These are phyloP conservation scores for Drosophila chauvacae DNA, from an alignment of 1,140 invertebrate species.

Conservation along the genomic window DNA sequence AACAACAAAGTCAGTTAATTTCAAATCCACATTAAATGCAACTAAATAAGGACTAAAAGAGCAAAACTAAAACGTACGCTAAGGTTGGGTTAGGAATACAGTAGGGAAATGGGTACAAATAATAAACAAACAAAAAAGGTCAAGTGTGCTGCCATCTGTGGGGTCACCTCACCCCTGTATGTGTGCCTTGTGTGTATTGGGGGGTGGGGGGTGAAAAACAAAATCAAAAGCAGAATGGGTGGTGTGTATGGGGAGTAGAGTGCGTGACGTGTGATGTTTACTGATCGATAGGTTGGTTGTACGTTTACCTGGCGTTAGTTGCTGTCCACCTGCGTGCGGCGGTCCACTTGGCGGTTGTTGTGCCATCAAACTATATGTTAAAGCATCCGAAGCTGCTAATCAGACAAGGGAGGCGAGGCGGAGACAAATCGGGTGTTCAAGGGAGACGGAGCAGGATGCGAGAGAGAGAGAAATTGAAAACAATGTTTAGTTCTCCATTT, in stretches of 20 bases:
- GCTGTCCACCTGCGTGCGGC: conserved; percentile 81
- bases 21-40: background rate
- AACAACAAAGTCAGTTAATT: background rate
- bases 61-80: conserved; percentile 25
- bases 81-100: conserved; percentile 2
- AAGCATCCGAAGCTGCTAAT: conserved; percentile 83
- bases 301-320: conserved; percentile 77
- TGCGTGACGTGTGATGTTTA: conserved; percentile 9
- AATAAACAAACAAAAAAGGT: background rate
- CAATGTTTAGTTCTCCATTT: conserved; percentile 51
- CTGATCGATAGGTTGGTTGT: conserved; percentile 30
- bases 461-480: conserved; percentile 59
- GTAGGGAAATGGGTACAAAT: conserved; percentile 2
- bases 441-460: background rate
- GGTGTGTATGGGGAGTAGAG: conserved; percentile 6
- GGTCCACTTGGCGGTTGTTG: conserved; percentile 82
- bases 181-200: conserved; percentile 15
- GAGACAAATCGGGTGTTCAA: conserved; percentile 17
- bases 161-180: conserved; percentile 40
- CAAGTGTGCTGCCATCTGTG: conserved; percentile 44
- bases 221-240: conserved; percentile 15
- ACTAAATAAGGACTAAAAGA: conserved; percentile 18
- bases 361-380: conserved; percentile 84
- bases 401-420: conserved; percentile 39
- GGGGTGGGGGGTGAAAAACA: conserved; percentile 1